Evolutionary conservation across 2,888 invertebrate genomes (phyloP), one percentile per base, ranked within the genome.

Genomic region (Catocala nupta): DNA sequence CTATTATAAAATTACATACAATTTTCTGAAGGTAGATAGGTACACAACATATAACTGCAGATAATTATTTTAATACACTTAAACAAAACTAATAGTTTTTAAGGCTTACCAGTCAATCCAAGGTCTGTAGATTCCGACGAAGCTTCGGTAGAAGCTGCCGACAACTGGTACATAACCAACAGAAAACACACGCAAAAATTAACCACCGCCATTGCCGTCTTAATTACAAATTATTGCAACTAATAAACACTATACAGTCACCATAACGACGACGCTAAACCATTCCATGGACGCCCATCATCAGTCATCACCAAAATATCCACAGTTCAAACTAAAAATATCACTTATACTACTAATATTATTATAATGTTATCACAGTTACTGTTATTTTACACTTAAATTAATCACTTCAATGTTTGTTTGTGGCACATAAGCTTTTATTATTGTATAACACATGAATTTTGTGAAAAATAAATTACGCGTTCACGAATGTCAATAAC

Each of bases 121-220:
- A 91, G 71, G 83, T 92, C 93, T 52, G 87, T 82, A 0, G 90
- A 87, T 70, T 94, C 93, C 42, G 92, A 91, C 1, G 92, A 91
- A 6, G 85, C 77, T 49, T 92, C 92, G 71, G 88, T 87, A 59
- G 85, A 86, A 39, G 82, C 92, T 51, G 81, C 78, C 10, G 91
- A 86, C 55, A 92, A 80, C 77, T 91, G 91, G 82, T 90, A 91
- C 77, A 92, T 72, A 65, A 93, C 78, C 73, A 94, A 84, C 73
- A 93, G 84, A 68, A 93, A 81, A 79, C 88, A 93, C 81, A 93
- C 78, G 85, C 90, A 85, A 82, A 91, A 87, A 89, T 93, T 92
- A 81, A 91, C 82, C 77, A 88, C 84, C 74, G 93, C 93, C 93
- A 94, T 94, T 68, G 80, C 72, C 72, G 68, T 82, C 78, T 83